Evolutionary conservation across 2,797 vertebrate species (phyloP).

Genomic region (Liparis tanakae): DNA sequence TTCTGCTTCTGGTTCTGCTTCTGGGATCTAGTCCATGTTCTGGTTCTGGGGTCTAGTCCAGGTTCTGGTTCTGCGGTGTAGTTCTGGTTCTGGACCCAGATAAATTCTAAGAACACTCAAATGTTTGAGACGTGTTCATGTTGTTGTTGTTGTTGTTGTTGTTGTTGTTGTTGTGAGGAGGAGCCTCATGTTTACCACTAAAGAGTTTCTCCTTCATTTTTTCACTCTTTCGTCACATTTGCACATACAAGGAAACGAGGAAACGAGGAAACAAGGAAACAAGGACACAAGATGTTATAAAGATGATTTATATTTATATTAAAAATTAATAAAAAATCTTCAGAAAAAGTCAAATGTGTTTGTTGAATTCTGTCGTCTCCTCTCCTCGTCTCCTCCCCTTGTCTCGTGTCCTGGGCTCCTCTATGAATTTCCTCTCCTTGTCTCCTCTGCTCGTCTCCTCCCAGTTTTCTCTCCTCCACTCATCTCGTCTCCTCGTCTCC

Average conservation of each 20-base stretch:
- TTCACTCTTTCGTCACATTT: constrained; percentile 47
- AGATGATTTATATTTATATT: constrained; percentile 73
- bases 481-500: neutral
- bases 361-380: neutral
- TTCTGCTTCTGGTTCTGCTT: neutral
- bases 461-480: neutral
- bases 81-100: neutral
- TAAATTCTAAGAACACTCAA: neutral
- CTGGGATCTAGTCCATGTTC: neutral
- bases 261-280: constrained; percentile 27
- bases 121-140: neutral
- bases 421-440: too few species aligned
- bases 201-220: constrained; percentile 21
- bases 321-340: constrained; percentile 45
- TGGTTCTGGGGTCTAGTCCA: too few species aligned
- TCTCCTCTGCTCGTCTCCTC: neutral
- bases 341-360: neutral
- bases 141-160: neutral
- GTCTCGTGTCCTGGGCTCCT: too few species aligned
- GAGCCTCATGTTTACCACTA: constrained; percentile 16
- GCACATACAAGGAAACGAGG: constrained; percentile 39
- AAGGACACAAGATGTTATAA: constrained; percentile 25
- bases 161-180: neutral
- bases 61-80: too few species aligned
- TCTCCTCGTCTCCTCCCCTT: neutral